Conservation (phyloP, 2,797 vertebrate species). For the Scarus forsteni region DNA sequence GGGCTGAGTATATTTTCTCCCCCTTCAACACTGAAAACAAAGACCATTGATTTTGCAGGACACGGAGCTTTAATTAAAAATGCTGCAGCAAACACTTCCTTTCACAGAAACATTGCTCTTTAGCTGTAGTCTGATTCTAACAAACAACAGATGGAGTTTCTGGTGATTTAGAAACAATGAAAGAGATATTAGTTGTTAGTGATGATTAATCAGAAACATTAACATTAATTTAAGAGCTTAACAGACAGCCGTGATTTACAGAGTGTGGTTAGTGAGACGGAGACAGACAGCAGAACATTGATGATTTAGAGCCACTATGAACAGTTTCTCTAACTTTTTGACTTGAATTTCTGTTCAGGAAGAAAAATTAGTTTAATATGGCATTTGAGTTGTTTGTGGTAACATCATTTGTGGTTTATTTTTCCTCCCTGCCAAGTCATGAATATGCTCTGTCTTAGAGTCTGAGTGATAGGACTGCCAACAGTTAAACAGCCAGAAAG, state of each 20-base stretch:
- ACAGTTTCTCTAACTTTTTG: not conserved
- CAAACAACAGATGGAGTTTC: conserved; percentile 23
- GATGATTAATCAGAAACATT: conserved; percentile 36
- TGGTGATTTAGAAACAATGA: conserved; percentile 22
- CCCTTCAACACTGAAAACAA: too few species aligned
- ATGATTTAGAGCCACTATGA: not conserved
- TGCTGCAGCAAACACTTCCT: too few species aligned
- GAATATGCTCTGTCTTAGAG: too few species aligned
- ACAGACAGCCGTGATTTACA: conserved; percentile 11
- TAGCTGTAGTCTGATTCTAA: conserved; percentile 12
- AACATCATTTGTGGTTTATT: conserved; percentile 5
- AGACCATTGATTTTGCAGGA: too few species aligned
- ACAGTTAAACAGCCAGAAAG: too few species aligned
- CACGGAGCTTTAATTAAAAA: too few species aligned
- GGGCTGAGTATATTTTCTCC: too few species aligned
- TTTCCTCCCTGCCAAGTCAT: not conserved
- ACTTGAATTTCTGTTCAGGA: not conserved
- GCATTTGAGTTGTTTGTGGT: not conserved
- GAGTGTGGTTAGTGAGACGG: not conserved
- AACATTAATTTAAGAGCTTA: conserved; percentile 22
- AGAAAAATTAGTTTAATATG: not conserved
- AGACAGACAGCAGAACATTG: not conserved
- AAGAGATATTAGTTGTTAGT: conserved; percentile 27
- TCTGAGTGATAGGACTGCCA: too few species aligned
- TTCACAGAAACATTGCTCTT: too few species aligned